Percentiles rank a stretch among this genome's conserved stretches.
Conservation (phyloP, 2,888 invertebrate species). For the Drosophila rellima region DNA sequence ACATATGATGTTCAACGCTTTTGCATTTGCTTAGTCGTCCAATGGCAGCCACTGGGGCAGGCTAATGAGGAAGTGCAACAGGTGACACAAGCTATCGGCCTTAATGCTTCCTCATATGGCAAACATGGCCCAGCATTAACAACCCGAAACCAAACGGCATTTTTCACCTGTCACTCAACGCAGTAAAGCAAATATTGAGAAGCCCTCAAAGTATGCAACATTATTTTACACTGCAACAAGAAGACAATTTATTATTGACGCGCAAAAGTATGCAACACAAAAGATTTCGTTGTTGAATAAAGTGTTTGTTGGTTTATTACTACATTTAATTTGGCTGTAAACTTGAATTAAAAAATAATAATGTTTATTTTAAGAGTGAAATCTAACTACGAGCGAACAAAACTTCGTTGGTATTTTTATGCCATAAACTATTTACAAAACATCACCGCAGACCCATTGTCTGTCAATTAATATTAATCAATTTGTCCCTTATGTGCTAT, state of each 20-base stretch:
- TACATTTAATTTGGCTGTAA: conserved; percentile 2
- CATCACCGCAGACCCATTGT: conserved; percentile 29
- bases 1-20: conserved; percentile 46
- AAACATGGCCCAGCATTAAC: conserved; percentile 60
- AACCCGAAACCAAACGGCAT: conserved; percentile 17
- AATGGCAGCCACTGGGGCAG: conserved; percentile 35
- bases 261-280: conserved; percentile 28
- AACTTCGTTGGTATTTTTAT: conserved; percentile 58
- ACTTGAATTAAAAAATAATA: conserved; percentile 17
- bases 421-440: conserved; percentile 68
- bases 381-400: conserved; percentile 59
- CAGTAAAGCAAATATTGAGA: rapidly evolving
- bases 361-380: conserved; percentile 40
- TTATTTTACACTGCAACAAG: not conserved
- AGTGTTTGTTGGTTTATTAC: not conserved
- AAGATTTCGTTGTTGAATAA: not conserved
- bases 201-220: conserved; percentile 32
- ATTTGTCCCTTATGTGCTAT: conserved; percentile 89
- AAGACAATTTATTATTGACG: not conserved
- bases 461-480: conserved; percentile 81
- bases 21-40: conserved; percentile 31
- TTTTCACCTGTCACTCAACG: conserved; percentile 15
- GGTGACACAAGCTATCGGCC: conserved; percentile 46
- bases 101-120: conserved; percentile 66
- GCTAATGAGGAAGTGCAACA: conserved; percentile 67